Percentiles rank a stretch among this genome's conserved stretches.
These are phyloP conservation scores for Oscheius sp. DNA, from an alignment of 1,140 invertebrate genomes.

Conservation along the genomic window DNA sequence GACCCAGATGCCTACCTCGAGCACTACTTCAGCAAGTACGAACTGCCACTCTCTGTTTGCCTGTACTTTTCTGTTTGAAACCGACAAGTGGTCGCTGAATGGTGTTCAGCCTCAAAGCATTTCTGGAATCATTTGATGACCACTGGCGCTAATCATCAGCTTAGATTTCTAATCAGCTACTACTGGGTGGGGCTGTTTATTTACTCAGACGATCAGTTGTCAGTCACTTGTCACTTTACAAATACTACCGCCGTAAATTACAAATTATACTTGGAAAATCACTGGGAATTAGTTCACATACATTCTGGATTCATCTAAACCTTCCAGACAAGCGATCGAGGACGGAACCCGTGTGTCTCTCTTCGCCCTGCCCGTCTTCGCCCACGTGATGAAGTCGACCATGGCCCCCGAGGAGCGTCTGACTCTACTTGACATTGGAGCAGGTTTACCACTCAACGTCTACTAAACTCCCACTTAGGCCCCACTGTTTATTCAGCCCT, in stretches of 20 bases:
- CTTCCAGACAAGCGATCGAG: slow-evolving; percentile 46
- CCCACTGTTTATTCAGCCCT: slow-evolving; percentile 54
- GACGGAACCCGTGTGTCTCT: slow-evolving; percentile 50
- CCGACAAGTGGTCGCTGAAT: background rate
- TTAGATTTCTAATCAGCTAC: too few relatives aligned
- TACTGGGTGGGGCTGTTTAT: slow-evolving; percentile 1
- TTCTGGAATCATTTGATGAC: background rate
- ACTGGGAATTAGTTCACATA: background rate
- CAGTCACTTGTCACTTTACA: too few relatives aligned
- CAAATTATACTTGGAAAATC: too few relatives aligned
- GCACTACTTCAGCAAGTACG: slow-evolving; percentile 49
- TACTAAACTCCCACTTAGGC: slow-evolving; percentile 18
- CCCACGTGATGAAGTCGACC: slow-evolving; percentile 40
- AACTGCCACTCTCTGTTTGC: slow-evolving; percentile 3
- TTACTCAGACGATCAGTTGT: too few relatives aligned
- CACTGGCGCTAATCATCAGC: background rate
- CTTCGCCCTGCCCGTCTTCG: slow-evolving; percentile 52
- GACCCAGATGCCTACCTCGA: slow-evolving; percentile 50
- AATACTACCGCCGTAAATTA: too few relatives aligned
- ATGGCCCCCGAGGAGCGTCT: slow-evolving; percentile 32
- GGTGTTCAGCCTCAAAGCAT: background rate
- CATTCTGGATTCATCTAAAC: background rate
- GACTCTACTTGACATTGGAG: slow-evolving; percentile 47
- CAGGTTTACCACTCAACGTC: background rate
- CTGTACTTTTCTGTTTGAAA: background rate